Conservation (phyloP, 53 echinoderm and acorn worm genomes). For the Glandiceps talaboti region DNA sequence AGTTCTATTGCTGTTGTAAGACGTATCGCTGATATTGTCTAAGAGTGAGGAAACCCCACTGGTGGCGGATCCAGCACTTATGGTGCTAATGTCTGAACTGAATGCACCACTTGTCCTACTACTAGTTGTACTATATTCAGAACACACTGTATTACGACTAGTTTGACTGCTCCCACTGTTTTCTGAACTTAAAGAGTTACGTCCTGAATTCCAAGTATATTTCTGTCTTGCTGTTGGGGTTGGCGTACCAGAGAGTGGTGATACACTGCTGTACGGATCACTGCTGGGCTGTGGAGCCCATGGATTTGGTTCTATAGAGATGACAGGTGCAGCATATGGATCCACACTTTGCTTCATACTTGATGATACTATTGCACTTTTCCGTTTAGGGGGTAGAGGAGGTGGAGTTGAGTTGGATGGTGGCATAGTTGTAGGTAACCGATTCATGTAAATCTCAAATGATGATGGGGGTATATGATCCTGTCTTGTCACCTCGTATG, state of each 20-base stretch:
- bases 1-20: neutral
- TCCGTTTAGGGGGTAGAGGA: conserved; percentile 1
- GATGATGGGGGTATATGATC: conserved; percentile 21
- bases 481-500: conserved; percentile 19
- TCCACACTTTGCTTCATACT: neutral
- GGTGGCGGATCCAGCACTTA: neutral
- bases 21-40: neutral
- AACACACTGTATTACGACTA: no score
- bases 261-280: no score
- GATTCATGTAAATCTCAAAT: conserved; percentile 2
- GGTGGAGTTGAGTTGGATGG: conserved; percentile 7
- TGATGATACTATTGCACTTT: neutral
- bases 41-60: neutral
- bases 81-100: neutral
- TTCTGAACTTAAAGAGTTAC: no score
- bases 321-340: conserved; percentile 6
- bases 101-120: neutral
- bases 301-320: neutral
- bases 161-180: no score
- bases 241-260: neutral
- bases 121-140: neutral
- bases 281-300: no score
- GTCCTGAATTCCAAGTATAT: no score
- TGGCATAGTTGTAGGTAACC: neutral
- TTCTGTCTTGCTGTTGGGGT: no score